These are phyloP conservation scores for Chrysopa pallens DNA, from an alignment of 1,140 invertebrate genomes.

Conservation along the genomic window DNA sequence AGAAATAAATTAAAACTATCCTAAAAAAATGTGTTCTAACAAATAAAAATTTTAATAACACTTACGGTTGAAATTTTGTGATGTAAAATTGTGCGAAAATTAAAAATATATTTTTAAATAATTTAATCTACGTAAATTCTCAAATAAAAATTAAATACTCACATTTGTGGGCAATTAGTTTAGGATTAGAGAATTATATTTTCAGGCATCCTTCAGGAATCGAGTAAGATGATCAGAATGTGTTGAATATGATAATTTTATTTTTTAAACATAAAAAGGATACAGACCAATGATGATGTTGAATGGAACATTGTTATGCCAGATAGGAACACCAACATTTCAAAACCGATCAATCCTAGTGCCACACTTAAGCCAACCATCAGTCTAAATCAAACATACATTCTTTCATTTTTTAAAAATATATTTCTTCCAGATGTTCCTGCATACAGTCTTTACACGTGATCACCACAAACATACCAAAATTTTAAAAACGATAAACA, in stretches of 20 bases:
- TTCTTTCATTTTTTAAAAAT: background rate
- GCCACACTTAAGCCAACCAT: constrained; percentile 28
- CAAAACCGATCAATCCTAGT: constrained; percentile 33
- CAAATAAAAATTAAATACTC: too few relatives aligned
- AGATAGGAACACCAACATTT: constrained; percentile 38
- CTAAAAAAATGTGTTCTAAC: too few relatives aligned
- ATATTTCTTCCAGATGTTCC: background rate
- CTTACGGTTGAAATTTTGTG: too few relatives aligned
- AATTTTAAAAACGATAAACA: too few relatives aligned
- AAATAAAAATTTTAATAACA: too few relatives aligned
- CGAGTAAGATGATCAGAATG: background rate
- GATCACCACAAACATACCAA: constrained; percentile 6
- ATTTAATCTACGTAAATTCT: too few relatives aligned
- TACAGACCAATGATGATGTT: constrained; percentile 39
- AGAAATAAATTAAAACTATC: too few relatives aligned
- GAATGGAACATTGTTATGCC: constrained; percentile 47
- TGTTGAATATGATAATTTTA: background rate
- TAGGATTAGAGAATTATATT: too few relatives aligned
- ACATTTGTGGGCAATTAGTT: too few relatives aligned
- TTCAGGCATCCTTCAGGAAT: too few relatives aligned
- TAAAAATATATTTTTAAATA: too few relatives aligned
- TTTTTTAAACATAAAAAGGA: constrained; percentile 29
- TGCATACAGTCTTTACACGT: background rate
- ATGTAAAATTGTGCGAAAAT: too few relatives aligned
- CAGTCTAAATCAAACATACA: constrained; percentile 25